Base-by-base conservation (phyloP, 1,140 invertebrate species). In the Rhopalosiphum padi region DNA sequence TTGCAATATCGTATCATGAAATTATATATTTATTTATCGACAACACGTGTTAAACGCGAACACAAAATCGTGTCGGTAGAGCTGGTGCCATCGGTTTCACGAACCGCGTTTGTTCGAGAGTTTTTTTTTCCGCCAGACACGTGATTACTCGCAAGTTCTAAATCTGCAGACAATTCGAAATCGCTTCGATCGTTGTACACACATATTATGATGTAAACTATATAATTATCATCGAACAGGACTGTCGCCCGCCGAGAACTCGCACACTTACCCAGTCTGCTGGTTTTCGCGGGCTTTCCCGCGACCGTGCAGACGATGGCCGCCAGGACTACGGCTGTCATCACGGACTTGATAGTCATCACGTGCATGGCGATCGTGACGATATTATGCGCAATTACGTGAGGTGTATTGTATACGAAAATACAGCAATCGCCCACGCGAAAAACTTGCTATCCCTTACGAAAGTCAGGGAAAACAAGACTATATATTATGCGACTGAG, bases 271-370 rank as follows among this genome's bases (percentile, higher is more conserved):
- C 91, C 41, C 22, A 92, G 11, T 51, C 91, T 83, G 77, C 91
- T 92, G 46, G 46, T 53, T 85, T n/a, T 92, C n/a, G 91, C 91
- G 77, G 91, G n/a, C 25, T 92, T 92, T n/a, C 18, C 60, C 18
- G 46, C 9, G 0, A 23, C 46, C 46, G 60, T 15, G n/a, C 91
- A 83, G n/a, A 83, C 43, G 46, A 83, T 15, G 5, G 77, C 9
- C 46, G 30, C 60, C 35, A 83, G 30, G 25, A 91, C 25, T 6
- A 41, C 77, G 1, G 41, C 90, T 21, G 15, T 48, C 48, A 35
- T 8, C 9, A 85, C 83, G 9, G 53, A 23, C 11, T 82, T 5
- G 18, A 60, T 55, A 9, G 60, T 82, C 5, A 25, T 51, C 18
- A n/a, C 25, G 30, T 41, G 41, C 60, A 46, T 77, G 1, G 9